Conservation (phyloP, 2,888 invertebrate species). For the Brachyptera putata region DNA sequence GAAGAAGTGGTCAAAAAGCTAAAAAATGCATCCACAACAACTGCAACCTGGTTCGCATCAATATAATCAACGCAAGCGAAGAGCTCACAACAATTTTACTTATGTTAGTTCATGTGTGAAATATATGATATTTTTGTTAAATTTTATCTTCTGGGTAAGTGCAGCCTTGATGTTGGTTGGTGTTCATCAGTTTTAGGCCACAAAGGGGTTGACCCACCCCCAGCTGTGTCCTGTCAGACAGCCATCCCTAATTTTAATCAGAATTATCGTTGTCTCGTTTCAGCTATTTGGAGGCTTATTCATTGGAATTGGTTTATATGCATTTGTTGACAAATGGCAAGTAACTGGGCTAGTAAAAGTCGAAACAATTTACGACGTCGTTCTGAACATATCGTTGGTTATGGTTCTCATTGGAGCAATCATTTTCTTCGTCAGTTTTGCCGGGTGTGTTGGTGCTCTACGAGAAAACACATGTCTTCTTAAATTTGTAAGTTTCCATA, state of each 20-base stretch:
- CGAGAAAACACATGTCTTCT: constrained; percentile 88
- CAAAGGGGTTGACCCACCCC: background rate
- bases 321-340: constrained; percentile 91
- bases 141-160: constrained; percentile 88
- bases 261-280: constrained; percentile 42
- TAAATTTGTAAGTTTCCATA: constrained; percentile 69
- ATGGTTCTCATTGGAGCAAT: constrained; percentile 86
- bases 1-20: background rate
- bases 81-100: constrained; percentile 64
- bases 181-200: background rate
- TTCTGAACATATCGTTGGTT: constrained; percentile 84
- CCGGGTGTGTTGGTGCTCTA: constrained; percentile 86
- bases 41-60: constrained; percentile 1
- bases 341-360: constrained; percentile 77
- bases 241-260: background rate
- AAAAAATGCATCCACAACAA: constrained; percentile 18
- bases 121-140: constrained; percentile 83
- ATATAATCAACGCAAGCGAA: constrained; percentile 49
- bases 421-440: constrained; percentile 90
- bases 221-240: background rate
- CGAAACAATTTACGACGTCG: constrained; percentile 84
- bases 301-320: constrained; percentile 84
- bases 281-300: constrained; percentile 84
- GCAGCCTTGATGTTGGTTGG: too few species aligned
- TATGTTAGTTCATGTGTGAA: constrained; percentile 85